phyloP scores from a whole-genome alignment of 2,113 vertebrate genomes.

The Anas platyrhynchos region DNA sequence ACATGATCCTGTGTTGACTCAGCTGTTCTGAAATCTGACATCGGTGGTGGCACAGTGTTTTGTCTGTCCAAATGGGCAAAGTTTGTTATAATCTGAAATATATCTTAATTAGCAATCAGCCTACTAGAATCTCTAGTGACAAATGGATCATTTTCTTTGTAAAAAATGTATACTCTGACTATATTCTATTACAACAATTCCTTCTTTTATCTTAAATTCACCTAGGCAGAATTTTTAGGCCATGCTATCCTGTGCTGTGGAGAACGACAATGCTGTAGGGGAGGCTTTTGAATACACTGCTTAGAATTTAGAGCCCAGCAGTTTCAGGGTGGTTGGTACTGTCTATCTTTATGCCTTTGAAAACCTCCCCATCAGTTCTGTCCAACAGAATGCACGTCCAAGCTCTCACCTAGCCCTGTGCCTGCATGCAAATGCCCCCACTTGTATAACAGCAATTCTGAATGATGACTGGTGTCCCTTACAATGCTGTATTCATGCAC shows the following conservation, averaged over 20 bases:
- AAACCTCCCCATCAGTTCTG: neutral
- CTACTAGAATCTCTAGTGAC: neutral
- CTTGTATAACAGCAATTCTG: neutral
- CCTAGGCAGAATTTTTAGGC: neutral
- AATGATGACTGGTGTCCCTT: neutral
- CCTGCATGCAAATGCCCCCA: neutral
- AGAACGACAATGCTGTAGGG: neutral
- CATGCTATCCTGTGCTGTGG: neutral
- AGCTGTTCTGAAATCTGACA: neutral
- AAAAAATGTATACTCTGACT: neutral
- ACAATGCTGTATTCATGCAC: neutral
- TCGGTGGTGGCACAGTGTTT: neutral
- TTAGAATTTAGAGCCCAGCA: neutral
- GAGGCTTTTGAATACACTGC: neutral
- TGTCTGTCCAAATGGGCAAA: neutral
- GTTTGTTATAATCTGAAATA: neutral
- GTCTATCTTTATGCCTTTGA: neutral
- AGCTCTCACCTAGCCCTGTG: neutral
- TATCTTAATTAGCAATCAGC: neutral
- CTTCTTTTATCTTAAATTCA: neutral
- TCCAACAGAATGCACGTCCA: neutral
- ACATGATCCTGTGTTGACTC: conserved; percentile 11
- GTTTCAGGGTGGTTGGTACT: neutral
- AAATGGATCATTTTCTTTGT: neutral
- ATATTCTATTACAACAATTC: neutral